Evolutionary conservation across 2,888 invertebrate genomes (phyloP), one percentile per base, ranked within the genome.

Genomic region (Venustoraphidia nigricollis): DNA sequence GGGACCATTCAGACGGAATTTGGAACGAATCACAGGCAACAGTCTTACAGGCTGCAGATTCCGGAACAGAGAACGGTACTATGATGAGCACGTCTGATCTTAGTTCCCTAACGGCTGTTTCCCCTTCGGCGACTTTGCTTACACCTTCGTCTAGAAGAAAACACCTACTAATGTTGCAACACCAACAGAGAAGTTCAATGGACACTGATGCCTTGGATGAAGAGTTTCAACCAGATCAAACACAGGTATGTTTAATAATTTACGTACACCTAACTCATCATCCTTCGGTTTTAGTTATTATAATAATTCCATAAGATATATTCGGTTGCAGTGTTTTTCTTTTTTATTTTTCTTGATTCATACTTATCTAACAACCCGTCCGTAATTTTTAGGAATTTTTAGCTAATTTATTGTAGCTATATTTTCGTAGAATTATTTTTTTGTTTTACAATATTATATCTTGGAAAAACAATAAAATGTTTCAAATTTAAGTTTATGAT

Each of bases 21-120:
- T 89, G 89, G 88, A 90, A 89, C 66, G 89, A 89, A 68, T 89
- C 89, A 10, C 89, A 90, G 68, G 81, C 83, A 9, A 89, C 88
- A 1, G 85, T 89, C 11, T 70, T 87, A 36, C 85, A 83, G 66
- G 73, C 76, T 3, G 77, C 78, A 1, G 86, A 85, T 60, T 79
- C 79, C 11, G 77, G 77, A 40, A 77, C 77, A 11, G 77, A 78
- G 57, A 78, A 77, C 62, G 77, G 77, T 39, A 76, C 77, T 2
- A 73, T 75, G 1, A 65, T 77, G 47, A 70, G 69, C 53, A 67
- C 67, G 54, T 69, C 70, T 5, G 71, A 71, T 53, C 60, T 69
- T 58, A 64, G 64, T 46, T 65, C 69, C 3, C 56, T 66, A n/a
- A 60, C 64, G 45, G 70, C 76, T 36, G 69, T 71, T 34, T 71